Conservation (phyloP, 2,113 vertebrate species). For the Suncus etruscus region DNA sequence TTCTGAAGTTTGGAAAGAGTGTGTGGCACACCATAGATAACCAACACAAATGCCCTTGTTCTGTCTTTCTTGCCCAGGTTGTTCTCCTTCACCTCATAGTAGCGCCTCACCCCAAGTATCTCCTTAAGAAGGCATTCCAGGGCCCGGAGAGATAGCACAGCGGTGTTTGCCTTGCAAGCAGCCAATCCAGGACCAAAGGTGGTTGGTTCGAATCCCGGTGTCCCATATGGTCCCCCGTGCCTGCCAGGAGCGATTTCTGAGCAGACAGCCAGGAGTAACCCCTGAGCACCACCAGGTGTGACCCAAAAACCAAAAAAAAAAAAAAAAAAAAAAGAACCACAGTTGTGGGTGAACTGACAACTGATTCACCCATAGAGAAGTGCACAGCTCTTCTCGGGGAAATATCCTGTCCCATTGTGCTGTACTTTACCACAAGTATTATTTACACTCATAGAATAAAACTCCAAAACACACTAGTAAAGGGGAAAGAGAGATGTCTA, state of each 20-base stretch:
- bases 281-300: too few relatives aligned
- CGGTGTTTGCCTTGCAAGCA: too few relatives aligned
- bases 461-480: neutral
- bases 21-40: neutral
- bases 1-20: neutral
- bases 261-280: too few relatives aligned
- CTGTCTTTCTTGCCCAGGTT: neutral
- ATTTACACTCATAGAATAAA: neutral
- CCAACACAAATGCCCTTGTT: neutral
- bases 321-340: too few relatives aligned
- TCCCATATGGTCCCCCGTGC: too few relatives aligned
- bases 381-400: neutral
- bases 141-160: too few relatives aligned
- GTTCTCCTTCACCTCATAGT: fast-evolving
- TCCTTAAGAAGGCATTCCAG: neutral
- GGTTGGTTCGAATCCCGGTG: too few relatives aligned
- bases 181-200: too few relatives aligned
- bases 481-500: neutral
- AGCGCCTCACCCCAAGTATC: neutral
- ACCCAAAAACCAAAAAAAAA: too few relatives aligned
- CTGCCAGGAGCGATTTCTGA: too few relatives aligned
- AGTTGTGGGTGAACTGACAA: neutral
- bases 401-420: neutral
- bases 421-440: neutral
- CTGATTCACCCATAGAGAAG: neutral